Evolutionary conservation across 2,888 invertebrate species (phyloP), one percentile per base, ranked within the genome.

Genomic region (Eremobia ochroleuca): DNA sequence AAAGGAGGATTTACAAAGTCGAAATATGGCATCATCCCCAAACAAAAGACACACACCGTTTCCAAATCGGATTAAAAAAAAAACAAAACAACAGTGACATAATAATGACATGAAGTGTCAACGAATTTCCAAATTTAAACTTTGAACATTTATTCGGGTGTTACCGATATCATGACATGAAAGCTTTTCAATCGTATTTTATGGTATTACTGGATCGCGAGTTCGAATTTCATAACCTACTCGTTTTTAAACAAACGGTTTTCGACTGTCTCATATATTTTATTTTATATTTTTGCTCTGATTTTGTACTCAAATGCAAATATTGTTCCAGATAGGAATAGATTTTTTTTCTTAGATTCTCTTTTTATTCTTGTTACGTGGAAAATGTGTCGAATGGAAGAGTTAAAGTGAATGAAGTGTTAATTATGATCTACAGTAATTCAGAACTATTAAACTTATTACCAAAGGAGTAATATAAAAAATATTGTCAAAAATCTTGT

Each of bases 71-170:
- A 79, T 55, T 80, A 34, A 70, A 67, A 76, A 40, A 68, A 55
- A 31, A 43, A 34, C 80, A 86, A 77, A 76, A 77, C 79, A 83
- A 73, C 49, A 77, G 5, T 59, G 37, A 34, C 49, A 73, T 18
- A 55, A 66, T 73, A 64, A 43, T 76, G 52, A 76, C 59, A 40
- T 61, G 82, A 88, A 87, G 87, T 89, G 91, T 85, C 85, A 83
- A 87, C 85, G 85, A 90, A 88, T 91, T 90, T 84, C 86, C 82
- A 89, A 93, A 92, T 92, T 93, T 92, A 87, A 92, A 93, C 92
- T 91, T 90, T 89, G 89, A 73, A 86, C 86, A 82, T 74, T 80
- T 78, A 81, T 77, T 80, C 73, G 76, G 79, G 85, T 84, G 85
- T 86, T 87, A 75, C 75, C 71, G 65, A 73, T 83, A 81, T 70